Base-by-base conservation (phyloP, 2,888 invertebrate genomes). In the Bombyx huttoni region DNA sequence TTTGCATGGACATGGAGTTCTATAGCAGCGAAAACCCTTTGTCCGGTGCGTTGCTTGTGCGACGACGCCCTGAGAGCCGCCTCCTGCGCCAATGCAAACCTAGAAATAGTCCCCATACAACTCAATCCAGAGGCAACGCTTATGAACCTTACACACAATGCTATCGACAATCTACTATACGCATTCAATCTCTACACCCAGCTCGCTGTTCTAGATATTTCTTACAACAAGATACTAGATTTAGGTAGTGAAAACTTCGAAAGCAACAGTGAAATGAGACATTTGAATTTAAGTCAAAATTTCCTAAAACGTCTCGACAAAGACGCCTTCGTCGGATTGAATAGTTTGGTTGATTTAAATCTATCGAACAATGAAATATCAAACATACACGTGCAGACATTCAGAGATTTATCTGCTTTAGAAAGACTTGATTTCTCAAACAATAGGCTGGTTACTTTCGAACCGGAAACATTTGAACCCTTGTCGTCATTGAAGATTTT, bases 21-120 rank as follows among this genome's bases (percentile, higher is more conserved):
- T 40, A 7, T 81, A 52, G 69, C 89, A 48, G 89, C 89, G 56
- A 86, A 89, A 65, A 91, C 91, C 54, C 90, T 94, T 58, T 96
- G 96, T 75, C 96, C 96, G 50, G 90, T 92, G 54, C 92, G 92
- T 65, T 96, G 96, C 79, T 90, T 90, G 58, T 96, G 96, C 89
- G 92, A 94, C 88, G 95, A 96, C 76, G 91, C 93, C 51, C 86
- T 91, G 59, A 91, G 94, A 58, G 91, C 91, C 54, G 94, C 94
- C 34, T 91, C 92, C 59, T 96, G 96, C 78, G 92, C 93, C 61
- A 91, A 92, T 68, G 94, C 95, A 52, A 91, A 91, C 56, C 91
- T 96, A 60, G 95, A 95, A 75, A 93, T 95, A 64, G 94, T 96
- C 52, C 96, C 96, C 56, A 96, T 96, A 64, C 96, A 96, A 73